Evolutionary conservation across 1,140 invertebrate species (phyloP).

Genomic region (Limonius californicus): DNA sequence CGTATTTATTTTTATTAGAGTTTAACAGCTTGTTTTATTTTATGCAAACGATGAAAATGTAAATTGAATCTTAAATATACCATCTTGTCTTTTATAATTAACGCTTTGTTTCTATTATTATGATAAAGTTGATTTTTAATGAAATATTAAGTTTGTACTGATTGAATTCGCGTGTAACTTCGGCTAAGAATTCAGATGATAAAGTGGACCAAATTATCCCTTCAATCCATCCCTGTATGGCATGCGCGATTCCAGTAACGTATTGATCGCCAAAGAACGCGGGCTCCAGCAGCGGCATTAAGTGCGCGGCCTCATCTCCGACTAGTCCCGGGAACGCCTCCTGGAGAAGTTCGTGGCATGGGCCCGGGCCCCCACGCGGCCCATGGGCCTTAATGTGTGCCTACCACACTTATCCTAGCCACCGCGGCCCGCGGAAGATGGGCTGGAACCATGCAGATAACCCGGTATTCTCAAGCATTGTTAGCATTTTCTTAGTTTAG

Average conservation of each 20-base stretch:
- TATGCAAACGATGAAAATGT: too few relatives aligned
- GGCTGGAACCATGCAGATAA: slow-evolving; percentile 39
- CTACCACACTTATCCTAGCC: slow-evolving; percentile 46
- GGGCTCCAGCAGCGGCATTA: slow-evolving; percentile 21
- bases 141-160: too few relatives aligned
- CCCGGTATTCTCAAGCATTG: slow-evolving; percentile 40
- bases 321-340: slow-evolving; percentile 9
- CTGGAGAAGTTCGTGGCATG: slow-evolving; percentile 16
- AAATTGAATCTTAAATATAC: too few relatives aligned
- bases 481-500: slow-evolving; percentile 32
- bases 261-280: slow-evolving; percentile 18
- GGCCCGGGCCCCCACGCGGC: slow-evolving; percentile 18
- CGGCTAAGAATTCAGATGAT: too few relatives aligned
- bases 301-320: slow-evolving; percentile 22
- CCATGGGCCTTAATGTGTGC: slow-evolving; percentile 41
- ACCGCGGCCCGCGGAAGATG: slow-evolving; percentile 38
- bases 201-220: too few relatives aligned
- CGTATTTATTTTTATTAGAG: too few relatives aligned
- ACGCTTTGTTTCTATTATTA: too few relatives aligned
- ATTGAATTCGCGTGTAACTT: too few relatives aligned
- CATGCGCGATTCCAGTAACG: slow-evolving; percentile 19
- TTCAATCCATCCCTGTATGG: not conserved
- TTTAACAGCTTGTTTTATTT: too few relatives aligned
- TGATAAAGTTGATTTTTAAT: too few relatives aligned
- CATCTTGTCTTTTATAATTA: too few relatives aligned